Evolutionary conservation across 2,797 vertebrate species (phyloP).

Genomic region (Pangasius macronema): DNA sequence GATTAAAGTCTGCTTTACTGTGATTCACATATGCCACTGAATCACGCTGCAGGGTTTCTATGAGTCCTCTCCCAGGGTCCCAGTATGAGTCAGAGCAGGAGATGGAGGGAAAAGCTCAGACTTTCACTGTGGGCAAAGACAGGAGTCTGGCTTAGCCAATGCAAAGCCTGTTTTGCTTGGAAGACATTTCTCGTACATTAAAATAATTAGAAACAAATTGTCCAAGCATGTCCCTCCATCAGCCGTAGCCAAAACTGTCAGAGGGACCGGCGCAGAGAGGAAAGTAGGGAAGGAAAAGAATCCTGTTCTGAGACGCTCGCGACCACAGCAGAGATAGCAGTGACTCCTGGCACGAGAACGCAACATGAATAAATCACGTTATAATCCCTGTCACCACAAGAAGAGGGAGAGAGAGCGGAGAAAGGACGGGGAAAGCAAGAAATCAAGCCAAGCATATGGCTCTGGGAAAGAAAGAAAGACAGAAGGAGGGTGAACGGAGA

Average conservation of each 20-base stretch:
- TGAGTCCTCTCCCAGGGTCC: slow-evolving; percentile 33
- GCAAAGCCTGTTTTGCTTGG: slow-evolving; percentile 66
- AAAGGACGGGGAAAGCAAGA: slow-evolving; percentile 26
- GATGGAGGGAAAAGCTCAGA: slow-evolving; percentile 56
- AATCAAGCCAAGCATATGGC: slow-evolving; percentile 57
- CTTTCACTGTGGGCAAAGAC: slow-evolving; percentile 55
- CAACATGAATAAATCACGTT: slow-evolving; percentile 66
- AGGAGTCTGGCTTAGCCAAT: slow-evolving; percentile 51
- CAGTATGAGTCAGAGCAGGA: slow-evolving; percentile 44
- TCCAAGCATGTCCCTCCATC: slow-evolving; percentile 58
- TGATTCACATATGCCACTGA: slow-evolving; percentile 51
- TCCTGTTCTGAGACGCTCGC: slow-evolving; percentile 27
- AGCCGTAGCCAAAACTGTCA: slow-evolving; percentile 62
- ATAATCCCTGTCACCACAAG: slow-evolving; percentile 68
- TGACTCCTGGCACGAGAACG: slow-evolving; percentile 58
- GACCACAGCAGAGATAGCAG: slow-evolving; percentile 44
- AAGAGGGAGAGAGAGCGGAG: slow-evolving; percentile 50
- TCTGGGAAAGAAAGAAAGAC: slow-evolving; percentile 48
- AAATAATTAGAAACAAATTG: slow-evolving; percentile 74
- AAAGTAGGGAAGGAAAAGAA: slow-evolving; percentile 37
- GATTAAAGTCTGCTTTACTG: slow-evolving; percentile 9
- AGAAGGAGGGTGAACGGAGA: slow-evolving; percentile 32
- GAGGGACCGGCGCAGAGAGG: slow-evolving; percentile 32
- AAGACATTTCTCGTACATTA: slow-evolving; percentile 64
- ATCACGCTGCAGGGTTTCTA: slow-evolving; percentile 40